These are phyloP conservation scores for Catharus bicknelli DNA, from an alignment of 2,113 vertebrate species.

Conservation along the genomic window DNA sequence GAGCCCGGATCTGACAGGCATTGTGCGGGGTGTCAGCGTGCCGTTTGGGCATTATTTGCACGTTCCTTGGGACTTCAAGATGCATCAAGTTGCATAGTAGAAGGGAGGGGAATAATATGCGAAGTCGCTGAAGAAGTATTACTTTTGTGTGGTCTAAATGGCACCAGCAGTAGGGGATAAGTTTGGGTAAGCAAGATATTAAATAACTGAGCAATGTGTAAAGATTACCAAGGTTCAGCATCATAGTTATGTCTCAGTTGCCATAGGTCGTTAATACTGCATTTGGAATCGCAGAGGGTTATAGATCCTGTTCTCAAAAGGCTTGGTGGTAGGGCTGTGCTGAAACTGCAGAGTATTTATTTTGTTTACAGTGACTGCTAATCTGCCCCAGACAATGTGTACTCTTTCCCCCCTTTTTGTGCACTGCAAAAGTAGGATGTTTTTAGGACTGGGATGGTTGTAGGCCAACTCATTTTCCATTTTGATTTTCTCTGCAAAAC, in stretches of 20 bases:
- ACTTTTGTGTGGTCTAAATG: neutral
- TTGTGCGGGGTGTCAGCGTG: neutral
- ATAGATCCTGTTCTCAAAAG: neutral
- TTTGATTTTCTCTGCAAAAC: neutral
- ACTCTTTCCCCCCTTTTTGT: accelerated
- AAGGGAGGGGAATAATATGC: accelerated
- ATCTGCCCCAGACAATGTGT: neutral
- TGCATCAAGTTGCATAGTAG: neutral
- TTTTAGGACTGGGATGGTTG: neutral
- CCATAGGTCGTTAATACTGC: accelerated
- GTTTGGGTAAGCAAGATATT: neutral
- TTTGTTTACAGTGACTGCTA: neutral
- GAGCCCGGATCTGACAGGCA: accelerated
- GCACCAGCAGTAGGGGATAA: neutral
- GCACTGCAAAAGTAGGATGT: neutral
- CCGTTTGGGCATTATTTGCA: accelerated
- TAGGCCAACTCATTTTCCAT: neutral
- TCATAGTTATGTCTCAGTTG: accelerated
- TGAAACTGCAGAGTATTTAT: neutral
- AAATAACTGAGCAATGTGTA: neutral
- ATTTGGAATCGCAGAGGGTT: neutral
- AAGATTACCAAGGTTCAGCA: neutral
- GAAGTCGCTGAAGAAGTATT: neutral
- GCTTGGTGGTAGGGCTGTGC: neutral
- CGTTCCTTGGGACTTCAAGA: neutral